These are phyloP conservation scores for Oreohelix idahoensis DNA, from an alignment of 1,140 invertebrate species.

Conservation along the genomic window DNA sequence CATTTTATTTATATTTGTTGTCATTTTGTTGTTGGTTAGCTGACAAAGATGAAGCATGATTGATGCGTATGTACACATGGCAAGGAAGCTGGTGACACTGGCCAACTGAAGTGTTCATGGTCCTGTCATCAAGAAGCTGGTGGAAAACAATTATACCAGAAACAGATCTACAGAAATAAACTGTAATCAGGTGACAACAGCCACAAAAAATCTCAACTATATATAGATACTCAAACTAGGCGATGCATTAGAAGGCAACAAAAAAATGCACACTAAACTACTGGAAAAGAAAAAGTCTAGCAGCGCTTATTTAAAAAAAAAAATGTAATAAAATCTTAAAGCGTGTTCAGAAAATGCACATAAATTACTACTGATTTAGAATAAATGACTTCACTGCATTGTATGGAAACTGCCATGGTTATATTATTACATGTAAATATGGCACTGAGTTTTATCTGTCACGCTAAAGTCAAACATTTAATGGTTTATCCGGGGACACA, in stretches of 20 bases:
- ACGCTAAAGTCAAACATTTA: no score
- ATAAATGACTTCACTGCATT: no score
- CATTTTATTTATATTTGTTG: not conserved
- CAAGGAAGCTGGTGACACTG: not conserved
- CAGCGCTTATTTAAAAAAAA: no score
- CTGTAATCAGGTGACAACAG: not conserved
- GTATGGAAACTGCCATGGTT: no score
- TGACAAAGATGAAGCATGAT: not conserved
- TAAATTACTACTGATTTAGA: no score
- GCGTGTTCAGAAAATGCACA: no score
- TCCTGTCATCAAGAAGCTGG: not conserved
- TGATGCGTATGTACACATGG: conserved; percentile 5
- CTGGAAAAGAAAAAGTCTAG: not conserved
- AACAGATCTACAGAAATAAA: not conserved
- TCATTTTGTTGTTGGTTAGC: not conserved
- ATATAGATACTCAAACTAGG: not conserved
- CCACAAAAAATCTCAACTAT: not conserved
- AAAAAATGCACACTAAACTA: not conserved
- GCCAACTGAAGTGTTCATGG: not conserved
- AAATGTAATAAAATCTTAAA: no score
- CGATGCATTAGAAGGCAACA: no score
- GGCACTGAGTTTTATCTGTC: no score
- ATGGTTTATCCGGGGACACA: no score
- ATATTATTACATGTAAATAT: no score
- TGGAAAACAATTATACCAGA: not conserved